These are phyloP conservation scores for Coleophora flavipennella DNA, from an alignment of 2,888 invertebrate genomes.

Conservation along the genomic window DNA sequence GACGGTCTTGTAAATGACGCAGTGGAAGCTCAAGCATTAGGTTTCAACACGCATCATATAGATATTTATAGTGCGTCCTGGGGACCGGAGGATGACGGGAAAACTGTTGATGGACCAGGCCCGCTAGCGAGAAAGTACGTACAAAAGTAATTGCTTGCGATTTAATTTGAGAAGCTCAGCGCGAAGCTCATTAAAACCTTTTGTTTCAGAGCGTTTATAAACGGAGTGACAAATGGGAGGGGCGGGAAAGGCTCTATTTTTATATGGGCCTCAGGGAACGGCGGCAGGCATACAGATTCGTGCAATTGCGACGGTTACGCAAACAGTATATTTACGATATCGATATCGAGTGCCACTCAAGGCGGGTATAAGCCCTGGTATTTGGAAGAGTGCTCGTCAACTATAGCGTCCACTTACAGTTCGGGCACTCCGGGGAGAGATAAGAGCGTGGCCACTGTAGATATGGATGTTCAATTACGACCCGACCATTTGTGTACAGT, in stretches of 20 bases:
- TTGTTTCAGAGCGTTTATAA: conserved; percentile 86
- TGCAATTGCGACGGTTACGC: conserved; percentile 99
- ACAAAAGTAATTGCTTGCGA: conserved; percentile 32
- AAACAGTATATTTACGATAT: conserved; percentile 98
- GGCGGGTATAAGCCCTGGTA: conserved; percentile 98
- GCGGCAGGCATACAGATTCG: conserved; percentile 94
- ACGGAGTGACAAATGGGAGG: conserved; percentile 93
- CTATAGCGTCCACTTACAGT: conserved; percentile 97
- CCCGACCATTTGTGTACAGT: conserved; percentile 92
- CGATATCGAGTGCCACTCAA: conserved; percentile 97
- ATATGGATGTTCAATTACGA: conserved; percentile 89
- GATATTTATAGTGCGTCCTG: conserved; percentile 97
- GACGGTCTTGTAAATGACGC: conserved; percentile 98
- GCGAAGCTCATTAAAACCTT: conserved; percentile 52
- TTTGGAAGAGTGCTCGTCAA: conserved; percentile 99
- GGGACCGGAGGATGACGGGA: conserved; percentile 98
- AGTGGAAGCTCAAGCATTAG: conserved; percentile 93
- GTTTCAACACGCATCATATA: conserved; percentile 93
- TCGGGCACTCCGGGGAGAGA: conserved; percentile 94
- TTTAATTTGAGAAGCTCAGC: conserved; percentile 19
- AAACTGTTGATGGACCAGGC: conserved; percentile 96
- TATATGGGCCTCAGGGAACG: conserved; percentile 98
- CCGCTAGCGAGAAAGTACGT: conserved; percentile 82
- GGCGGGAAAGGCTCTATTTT: conserved; percentile 96
- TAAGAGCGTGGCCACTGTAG: conserved; percentile 91